These are phyloP conservation scores for Rhopilema esculentum DNA, from an alignment of 30 jellyfish, hydroid and myxozoan species.

Conservation along the genomic window DNA sequence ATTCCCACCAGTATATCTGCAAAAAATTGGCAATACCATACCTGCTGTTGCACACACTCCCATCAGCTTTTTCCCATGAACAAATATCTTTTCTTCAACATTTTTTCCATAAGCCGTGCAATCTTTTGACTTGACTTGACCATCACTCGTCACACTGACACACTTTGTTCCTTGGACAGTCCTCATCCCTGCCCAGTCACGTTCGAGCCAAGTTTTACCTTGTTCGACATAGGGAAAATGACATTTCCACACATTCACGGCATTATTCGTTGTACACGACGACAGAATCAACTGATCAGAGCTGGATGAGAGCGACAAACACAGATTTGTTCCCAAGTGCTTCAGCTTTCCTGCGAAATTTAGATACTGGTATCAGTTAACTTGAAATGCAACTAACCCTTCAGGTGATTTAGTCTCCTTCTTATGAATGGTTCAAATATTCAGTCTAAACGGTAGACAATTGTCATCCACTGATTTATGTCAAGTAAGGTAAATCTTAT, in stretches of 20 bases:
- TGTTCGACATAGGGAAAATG: slow-evolving; percentile 42
- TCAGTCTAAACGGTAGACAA: no score
- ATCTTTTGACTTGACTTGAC: slow-evolving; percentile 41
- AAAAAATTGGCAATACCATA: no score
- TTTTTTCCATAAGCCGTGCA: slow-evolving; percentile 63
- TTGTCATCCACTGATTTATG: no score
- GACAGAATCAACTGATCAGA: slow-evolving; percentile 35
- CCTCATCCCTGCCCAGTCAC: slow-evolving; percentile 60
- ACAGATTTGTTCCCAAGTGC: slow-evolving; percentile 22
- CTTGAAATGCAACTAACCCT: not conserved
- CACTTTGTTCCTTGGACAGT: slow-evolving; percentile 40
- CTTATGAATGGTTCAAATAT: not conserved
- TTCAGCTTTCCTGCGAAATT: slow-evolving; percentile 26
- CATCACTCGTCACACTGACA: slow-evolving; percentile 38
- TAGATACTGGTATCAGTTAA: not conserved
- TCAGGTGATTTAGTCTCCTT: not conserved
- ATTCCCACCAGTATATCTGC: no score
- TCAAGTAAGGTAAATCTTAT: no score
- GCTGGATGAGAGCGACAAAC: slow-evolving; percentile 41
- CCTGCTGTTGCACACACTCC: slow-evolving; percentile 72
- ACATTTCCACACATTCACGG: slow-evolving; percentile 54
- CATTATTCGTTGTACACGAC: slow-evolving; percentile 24
- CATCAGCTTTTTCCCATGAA: slow-evolving; percentile 49
- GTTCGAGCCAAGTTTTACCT: slow-evolving; percentile 52
- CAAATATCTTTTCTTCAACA: slow-evolving; percentile 42